Conservation (phyloP, 2,113 vertebrate genomes). For the Heterochromis multidens region DNA sequence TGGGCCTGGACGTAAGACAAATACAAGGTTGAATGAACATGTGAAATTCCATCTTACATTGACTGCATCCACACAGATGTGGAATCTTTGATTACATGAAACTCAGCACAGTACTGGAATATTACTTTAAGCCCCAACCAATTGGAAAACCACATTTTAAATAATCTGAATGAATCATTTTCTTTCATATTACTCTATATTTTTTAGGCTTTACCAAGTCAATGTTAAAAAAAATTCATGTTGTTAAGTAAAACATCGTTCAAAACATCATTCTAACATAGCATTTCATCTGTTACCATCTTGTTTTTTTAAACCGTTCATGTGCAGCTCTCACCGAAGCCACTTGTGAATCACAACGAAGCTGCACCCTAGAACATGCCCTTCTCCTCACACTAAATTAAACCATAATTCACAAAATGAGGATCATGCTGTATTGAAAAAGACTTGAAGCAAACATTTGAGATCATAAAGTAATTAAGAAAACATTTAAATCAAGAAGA, state of each 20-base stretch:
- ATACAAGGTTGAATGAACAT: constrained; percentile 16
- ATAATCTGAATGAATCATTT: neutral
- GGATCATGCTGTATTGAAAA: neutral
- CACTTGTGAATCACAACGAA: neutral
- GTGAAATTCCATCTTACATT: constrained; percentile 19
- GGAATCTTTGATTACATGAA: too few species aligned
- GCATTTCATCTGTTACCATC: neutral
- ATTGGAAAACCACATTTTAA: too few species aligned
- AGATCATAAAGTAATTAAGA: neutral
- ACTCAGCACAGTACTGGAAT: neutral
- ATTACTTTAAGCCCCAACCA: neutral
- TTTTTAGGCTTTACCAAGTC: neutral
- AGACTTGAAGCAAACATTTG: neutral
- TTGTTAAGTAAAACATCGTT: neutral
- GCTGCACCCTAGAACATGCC: neutral
- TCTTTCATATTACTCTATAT: neutral
- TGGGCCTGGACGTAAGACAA: constrained; percentile 12
- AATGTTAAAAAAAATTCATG: neutral
- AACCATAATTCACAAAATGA: neutral
- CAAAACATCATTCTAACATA: neutral
- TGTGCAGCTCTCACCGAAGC: neutral
- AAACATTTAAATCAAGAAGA: neutral
- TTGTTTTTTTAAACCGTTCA: neutral
- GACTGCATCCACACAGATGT: neutral
- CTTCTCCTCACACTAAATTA: neutral